Conservation (phyloP, 64 coral and sea anemone genomes). For the Trachythela sp. region DNA sequence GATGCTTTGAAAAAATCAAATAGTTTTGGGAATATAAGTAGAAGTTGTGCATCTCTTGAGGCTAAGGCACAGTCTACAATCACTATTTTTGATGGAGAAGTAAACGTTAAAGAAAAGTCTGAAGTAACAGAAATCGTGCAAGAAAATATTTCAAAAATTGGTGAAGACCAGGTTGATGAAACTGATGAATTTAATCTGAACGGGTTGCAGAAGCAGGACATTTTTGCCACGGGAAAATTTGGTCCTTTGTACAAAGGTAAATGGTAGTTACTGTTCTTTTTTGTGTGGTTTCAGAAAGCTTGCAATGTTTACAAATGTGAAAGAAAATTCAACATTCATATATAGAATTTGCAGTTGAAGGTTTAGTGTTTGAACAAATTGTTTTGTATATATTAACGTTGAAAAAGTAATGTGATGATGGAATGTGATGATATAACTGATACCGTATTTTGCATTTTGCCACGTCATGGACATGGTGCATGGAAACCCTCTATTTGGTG, state of each 20-base stretch:
- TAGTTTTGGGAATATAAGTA: not conserved
- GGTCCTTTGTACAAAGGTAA: not conserved
- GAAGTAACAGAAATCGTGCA: not conserved
- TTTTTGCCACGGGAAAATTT: not conserved
- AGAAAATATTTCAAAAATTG: not conserved
- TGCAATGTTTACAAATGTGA: no score
- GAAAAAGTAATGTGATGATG: no score
- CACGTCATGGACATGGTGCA: no score
- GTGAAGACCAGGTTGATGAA: not conserved
- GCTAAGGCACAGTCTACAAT: not conserved
- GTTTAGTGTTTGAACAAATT: no score
- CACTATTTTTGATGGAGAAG: not conserved
- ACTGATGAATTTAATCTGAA: not conserved
- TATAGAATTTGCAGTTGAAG: no score
- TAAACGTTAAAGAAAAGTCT: not conserved
- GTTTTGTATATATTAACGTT: no score
- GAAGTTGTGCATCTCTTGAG: not conserved
- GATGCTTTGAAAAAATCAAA: not conserved
- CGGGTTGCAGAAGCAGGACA: not conserved
- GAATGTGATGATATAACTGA: no score
- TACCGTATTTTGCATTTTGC: no score
- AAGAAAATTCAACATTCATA: no score
- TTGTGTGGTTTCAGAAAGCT: no score
- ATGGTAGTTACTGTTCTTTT: no score
- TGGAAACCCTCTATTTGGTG: no score